phyloP scores from a whole-genome alignment of 2,113 vertebrate genomes.

The Gopherus evgoodei region DNA sequence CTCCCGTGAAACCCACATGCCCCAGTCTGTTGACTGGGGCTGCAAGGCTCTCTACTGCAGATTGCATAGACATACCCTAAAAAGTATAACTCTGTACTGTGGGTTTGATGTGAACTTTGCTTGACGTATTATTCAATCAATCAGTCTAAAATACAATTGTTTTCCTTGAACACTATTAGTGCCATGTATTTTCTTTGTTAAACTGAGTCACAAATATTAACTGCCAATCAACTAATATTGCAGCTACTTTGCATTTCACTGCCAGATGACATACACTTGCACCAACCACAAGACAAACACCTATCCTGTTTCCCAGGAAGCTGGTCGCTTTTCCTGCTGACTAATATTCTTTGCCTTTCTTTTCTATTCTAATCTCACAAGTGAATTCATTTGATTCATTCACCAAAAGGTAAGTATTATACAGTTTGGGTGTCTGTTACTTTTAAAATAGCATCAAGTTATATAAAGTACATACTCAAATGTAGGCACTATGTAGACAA shows the following conservation, averaged over 20 bases:
- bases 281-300: background rate
- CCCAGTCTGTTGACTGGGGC: background rate
- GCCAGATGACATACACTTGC: background rate
- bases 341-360: background rate
- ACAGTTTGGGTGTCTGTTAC: background rate
- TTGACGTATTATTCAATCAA: constrained; percentile 62
- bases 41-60: background rate
- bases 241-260: background rate
- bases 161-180: constrained; percentile 63
- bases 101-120: constrained; percentile 54
- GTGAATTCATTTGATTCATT: background rate
- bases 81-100: constrained; percentile 41
- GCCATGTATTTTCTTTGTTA: constrained; percentile 63
- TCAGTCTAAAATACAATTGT: constrained; percentile 69
- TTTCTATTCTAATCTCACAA: background rate
- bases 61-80: background rate
- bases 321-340: background rate
- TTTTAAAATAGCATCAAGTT: background rate
- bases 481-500: background rate
- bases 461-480: background rate
- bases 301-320: background rate
- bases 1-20: background rate
- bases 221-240: background rate
- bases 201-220: constrained; percentile 59
- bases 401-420: background rate